Conservation (phyloP, 2,113 vertebrate genomes). For the Todiramphus chloris region DNA sequence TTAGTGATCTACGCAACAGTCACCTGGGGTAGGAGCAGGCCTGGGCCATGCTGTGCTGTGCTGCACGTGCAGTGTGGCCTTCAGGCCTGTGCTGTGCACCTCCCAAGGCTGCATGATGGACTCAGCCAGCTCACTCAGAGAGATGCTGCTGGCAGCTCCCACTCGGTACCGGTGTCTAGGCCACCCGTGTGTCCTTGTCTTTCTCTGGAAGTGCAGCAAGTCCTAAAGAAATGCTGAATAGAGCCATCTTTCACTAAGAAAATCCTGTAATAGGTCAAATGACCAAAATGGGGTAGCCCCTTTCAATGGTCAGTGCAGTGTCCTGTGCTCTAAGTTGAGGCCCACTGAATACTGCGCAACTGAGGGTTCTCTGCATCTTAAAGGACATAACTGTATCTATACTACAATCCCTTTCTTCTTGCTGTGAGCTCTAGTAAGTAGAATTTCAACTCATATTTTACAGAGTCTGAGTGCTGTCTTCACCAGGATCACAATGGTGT, state of each 20-base stretch:
- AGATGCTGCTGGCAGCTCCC: background rate
- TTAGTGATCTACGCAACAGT: background rate
- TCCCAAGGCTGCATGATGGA: rapidly evolving
- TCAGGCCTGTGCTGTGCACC: background rate
- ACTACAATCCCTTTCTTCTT: background rate
- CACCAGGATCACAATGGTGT: background rate
- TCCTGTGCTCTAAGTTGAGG: background rate
- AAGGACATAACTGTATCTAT: background rate
- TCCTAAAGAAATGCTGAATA: background rate
- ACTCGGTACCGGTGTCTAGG: background rate
- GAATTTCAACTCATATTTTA: background rate
- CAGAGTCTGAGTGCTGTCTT: background rate
- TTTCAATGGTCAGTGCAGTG: rapidly evolving
- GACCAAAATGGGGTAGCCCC: background rate
- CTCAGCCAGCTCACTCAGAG: background rate
- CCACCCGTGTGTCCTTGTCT: background rate
- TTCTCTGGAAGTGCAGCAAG: background rate
- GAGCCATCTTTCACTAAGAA: background rate
- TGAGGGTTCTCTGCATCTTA: background rate
- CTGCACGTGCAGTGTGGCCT: rapidly evolving
- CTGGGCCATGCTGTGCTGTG: rapidly evolving
- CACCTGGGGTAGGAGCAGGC: background rate
- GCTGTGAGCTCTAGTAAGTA: background rate
- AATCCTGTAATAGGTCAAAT: background rate
- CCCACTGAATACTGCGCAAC: background rate